Conservation (phyloP, 2,797 vertebrate genomes). For the Aulostomus chinensis region DNA sequence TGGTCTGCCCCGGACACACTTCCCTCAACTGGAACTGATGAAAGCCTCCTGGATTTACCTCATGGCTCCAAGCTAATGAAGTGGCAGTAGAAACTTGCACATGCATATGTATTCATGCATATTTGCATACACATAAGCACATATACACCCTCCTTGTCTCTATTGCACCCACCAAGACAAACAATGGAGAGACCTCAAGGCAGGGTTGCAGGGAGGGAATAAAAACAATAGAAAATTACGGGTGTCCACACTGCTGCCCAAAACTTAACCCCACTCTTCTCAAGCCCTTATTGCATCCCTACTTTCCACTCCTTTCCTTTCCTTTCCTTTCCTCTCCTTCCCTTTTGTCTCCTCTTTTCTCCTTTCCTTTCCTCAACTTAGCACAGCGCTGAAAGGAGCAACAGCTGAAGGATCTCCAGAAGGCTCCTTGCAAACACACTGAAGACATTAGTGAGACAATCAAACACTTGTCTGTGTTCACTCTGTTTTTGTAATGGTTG, state of each 20-base stretch:
- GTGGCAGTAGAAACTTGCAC: slow-evolving; percentile 77
- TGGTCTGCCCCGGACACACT: slow-evolving; percentile 82
- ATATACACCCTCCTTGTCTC: slow-evolving; percentile 78
- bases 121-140: slow-evolving; percentile 44
- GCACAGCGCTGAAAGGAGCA: slow-evolving; percentile 48
- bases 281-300: slow-evolving; percentile 11
- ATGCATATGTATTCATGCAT: slow-evolving; percentile 40
- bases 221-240: slow-evolving; percentile 50
- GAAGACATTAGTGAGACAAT: slow-evolving; percentile 82
- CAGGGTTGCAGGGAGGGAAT: slow-evolving; percentile 78
- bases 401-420: slow-evolving; percentile 45
- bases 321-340: slow-evolving; percentile 6
- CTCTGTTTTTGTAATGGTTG: slow-evolving; percentile 80
- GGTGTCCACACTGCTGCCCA: slow-evolving; percentile 63
- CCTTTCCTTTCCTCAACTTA: slow-evolving; percentile 9
- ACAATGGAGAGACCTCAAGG: slow-evolving; percentile 75
- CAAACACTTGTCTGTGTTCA: slow-evolving; percentile 81
- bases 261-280: slow-evolving; percentile 24
- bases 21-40: slow-evolving; percentile 52
- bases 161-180: slow-evolving; percentile 67
- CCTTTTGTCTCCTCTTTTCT: slow-evolving; percentile 9
- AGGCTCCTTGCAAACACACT: slow-evolving; percentile 71
- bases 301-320: slow-evolving; percentile 18
- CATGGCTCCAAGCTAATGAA: slow-evolving; percentile 80
- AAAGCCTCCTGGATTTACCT: slow-evolving; percentile 80